Evolutionary conservation across 1,140 invertebrate species (phyloP).

Genomic region (Zaprionus gabonicus): DNA sequence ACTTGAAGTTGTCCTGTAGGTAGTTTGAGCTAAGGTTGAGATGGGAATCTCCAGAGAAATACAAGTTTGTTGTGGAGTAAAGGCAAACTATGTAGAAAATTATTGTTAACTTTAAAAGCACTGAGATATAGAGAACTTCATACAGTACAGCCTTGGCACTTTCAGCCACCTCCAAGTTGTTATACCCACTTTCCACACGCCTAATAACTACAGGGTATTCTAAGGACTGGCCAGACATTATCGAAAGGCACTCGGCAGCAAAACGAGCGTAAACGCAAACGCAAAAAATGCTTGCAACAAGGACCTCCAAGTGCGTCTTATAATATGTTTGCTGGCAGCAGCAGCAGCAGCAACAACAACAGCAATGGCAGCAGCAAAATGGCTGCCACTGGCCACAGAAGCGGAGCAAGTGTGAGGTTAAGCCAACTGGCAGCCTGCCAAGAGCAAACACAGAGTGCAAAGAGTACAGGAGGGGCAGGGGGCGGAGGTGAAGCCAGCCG

Average conservation of each 20-base stretch:
- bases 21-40: no score
- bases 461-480: neutral
- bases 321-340: conserved; percentile 26
- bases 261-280: conserved; percentile 34
- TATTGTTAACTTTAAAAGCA: neutral
- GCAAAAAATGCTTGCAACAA: conserved; percentile 36
- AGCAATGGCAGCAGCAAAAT: conserved; percentile 37
- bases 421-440: conserved; percentile 35
- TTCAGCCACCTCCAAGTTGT: neutral
- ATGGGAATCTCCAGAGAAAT: no score
- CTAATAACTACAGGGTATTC: neutral
- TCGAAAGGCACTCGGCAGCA: conserved; percentile 11
- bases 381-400: conserved; percentile 37
- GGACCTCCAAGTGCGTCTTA: conserved; percentile 18
- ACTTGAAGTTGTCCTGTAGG: neutral
- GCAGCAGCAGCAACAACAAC: conserved; percentile 6
- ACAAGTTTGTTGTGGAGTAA: no score
- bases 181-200: neutral
- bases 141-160: neutral
- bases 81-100: no score
- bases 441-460: conserved; percentile 11
- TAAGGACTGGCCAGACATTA: conserved; percentile 9
- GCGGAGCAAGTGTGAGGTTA: conserved; percentile 29
- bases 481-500: neutral
- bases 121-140: neutral